These are phyloP conservation scores for Nysson spinosus DNA, from an alignment of 2,888 invertebrate species.

Conservation along the genomic window DNA sequence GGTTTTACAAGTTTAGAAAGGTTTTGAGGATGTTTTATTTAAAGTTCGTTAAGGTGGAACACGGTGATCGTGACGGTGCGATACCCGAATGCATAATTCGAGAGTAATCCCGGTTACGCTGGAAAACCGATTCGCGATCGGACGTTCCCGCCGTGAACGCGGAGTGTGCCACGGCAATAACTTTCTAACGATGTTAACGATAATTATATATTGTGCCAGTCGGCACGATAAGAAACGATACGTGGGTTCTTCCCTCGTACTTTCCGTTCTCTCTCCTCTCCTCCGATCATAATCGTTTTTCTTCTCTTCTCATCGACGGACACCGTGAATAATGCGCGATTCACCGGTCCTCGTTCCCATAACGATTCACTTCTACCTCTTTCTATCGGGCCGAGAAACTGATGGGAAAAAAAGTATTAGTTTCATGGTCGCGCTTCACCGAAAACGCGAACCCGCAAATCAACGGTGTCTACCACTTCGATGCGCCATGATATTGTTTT, in stretches of 20 bases:
- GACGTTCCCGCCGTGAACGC: too few species aligned
- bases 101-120: too few species aligned
- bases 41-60: conserved; percentile 1
- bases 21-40: neutral
- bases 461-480: too few species aligned
- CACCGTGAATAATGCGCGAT: conserved; percentile 10
- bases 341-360: conserved; percentile 8
- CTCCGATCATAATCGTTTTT: conserved; percentile 1
- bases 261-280: neutral
- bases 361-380: conserved; percentile 13
- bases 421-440: too few species aligned
- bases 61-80: neutral
- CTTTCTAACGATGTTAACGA: conserved; percentile 52
- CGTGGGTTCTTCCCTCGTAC: conserved; percentile 3
- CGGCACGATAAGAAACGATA: conserved; percentile 12
- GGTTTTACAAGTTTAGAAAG: too few species aligned
- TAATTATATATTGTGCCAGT: conserved; percentile 47
- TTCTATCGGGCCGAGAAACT: too few species aligned
- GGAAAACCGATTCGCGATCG: conserved; percentile 5
- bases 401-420: too few species aligned
- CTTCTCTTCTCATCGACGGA: conserved; percentile 13
- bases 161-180: conserved; percentile 31
- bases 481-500: too few species aligned
- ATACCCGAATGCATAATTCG: neutral
- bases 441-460: too few species aligned